Percentiles rank a stretch among this genome's conserved stretches.
Evolutionary conservation across 2,113 vertebrate species (phyloP).

Genomic region (Phalacrocorax carbo): DNA sequence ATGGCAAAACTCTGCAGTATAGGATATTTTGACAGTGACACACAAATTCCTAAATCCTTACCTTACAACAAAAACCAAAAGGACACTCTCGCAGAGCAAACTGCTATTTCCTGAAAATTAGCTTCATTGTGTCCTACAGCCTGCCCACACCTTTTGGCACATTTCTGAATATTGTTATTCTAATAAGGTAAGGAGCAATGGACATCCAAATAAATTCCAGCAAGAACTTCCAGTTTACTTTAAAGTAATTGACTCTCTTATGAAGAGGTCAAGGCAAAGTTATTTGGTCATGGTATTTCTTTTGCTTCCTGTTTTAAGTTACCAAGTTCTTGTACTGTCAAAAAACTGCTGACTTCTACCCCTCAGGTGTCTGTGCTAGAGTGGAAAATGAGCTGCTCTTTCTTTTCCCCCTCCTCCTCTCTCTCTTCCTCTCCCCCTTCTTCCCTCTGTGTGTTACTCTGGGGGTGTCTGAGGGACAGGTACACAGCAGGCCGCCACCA

Average conservation of each 20-base stretch:
- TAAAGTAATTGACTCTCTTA: slow-evolving; percentile 16
- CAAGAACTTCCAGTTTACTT: slow-evolving; percentile 32
- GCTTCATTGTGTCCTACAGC: background rate
- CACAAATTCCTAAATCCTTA: background rate
- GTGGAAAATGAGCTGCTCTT: slow-evolving; percentile 23
- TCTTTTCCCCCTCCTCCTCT: background rate
- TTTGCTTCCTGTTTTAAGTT: slow-evolving; percentile 62
- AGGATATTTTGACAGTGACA: background rate
- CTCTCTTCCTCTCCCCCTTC: background rate
- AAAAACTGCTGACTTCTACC: slow-evolving; percentile 42
- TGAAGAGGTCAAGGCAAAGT: slow-evolving; percentile 56
- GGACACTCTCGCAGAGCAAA: background rate
- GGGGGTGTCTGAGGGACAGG: background rate
- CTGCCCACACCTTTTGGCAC: background rate
- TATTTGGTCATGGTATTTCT: background rate
- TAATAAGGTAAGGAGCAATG: background rate
- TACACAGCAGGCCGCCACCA: background rate
- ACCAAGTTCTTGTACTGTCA: background rate
- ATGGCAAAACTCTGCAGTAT: background rate
- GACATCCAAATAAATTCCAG: background rate
- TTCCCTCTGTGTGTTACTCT: background rate
- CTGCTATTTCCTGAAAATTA: background rate
- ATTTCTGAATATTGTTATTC: background rate
- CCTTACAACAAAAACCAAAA: background rate
- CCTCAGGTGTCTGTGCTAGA: slow-evolving; percentile 31